Evolutionary conservation across 2,888 invertebrate genomes (phyloP), one percentile per base, ranked within the genome.

Genomic region (Odontomyia ornata): DNA sequence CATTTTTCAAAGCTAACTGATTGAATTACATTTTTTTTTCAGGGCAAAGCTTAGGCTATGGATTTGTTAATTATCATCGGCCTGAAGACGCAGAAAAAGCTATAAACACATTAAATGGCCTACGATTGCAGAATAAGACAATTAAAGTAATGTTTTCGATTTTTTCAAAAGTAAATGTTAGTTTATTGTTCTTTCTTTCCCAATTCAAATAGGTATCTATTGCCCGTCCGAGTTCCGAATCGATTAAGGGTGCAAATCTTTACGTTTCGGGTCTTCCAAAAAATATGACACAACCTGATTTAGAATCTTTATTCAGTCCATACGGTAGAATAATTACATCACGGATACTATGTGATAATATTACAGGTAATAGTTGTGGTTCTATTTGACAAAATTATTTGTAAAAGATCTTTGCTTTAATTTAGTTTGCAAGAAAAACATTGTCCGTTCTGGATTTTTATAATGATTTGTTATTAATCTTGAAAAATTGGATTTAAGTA

Each of bases 21-120:
- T 52, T 18, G 13, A 4, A n/a, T 18, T 52, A 52, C 13, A n/a
- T 52, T n/a, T 4, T 52, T n/a, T 4, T n/a, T 52, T 0, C 77
- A 87, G 99, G 99, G 84, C 99, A 99, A 90, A 98, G 98, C 89
- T 92, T 99, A 86, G 99, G 99, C 84, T 99, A 99, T 88, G 99
- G 99, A 84, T 99, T 99, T 90, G 99, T 99, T 85, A 99, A 99
- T 91, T 99, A 98, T 89, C 95, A 97, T 86, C 92, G 96, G 84
- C 92, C 96, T 80, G 98, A 98, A 88, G 99, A 99, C 88, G 99
- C 99, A 79, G 96, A 97, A 87, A 98, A 99, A 89, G 99, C 99
- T 81, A 98, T 99, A 88, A 94, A 93, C 88, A 97, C 98, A 78
- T 91, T 99, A 83, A 99, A 99, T 88, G 99, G 99, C 83, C 93